Evolutionary conservation across 2,888 invertebrate species (phyloP), one percentile per base, ranked within the genome.

Genomic region (Allophyes oxyacanthae): DNA sequence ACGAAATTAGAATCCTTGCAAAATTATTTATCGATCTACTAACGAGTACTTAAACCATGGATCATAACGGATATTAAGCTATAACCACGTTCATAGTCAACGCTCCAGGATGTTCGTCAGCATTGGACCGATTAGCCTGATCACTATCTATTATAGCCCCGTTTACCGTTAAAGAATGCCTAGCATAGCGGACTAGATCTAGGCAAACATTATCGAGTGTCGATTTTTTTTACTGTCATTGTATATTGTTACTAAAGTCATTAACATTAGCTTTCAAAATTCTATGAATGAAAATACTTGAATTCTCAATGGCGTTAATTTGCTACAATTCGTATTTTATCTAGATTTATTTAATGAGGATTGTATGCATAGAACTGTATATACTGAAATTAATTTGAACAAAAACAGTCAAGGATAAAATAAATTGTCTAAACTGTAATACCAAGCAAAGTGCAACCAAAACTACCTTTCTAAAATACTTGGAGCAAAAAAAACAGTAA

Each of bases 81-180:
- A 38, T 38, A 36, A 28, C 36, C 48, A 13, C 30, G 20, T 40
- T 36, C 48, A 13, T 14, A 54, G n/a, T n/a, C n/a, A 52, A 51
- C 26, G 34, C 33, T 9, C 15, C 46, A 66, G 54, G 44, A 71
- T 38, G 30, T 57, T 43, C 38, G 45, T 38, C 37, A 52, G 38
- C 26, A 34, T 42, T 41, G 36, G 6, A 44, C 49, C 34, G 36
- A 46, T 50, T 49, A 45, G 40, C 11, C 33, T 44, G 60, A 59
- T 61, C 50, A 11, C 32, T 54, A 69, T 61, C 62, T 34, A 32
- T 62, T 37, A 37, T 40, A 55, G 28, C 36, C n/a, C 52, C 9
- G 34, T 53, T 38, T 46, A 53, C 20, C 15, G n/a, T 53, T 56
- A 37, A 62, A 45, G 28, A 61, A 54, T 48, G 34, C 15, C 14